Percentiles rank a stretch among this genome's conserved stretches.
Conservation (phyloP, 2,113 vertebrate genomes). For the Coracopsis vasa region DNA sequence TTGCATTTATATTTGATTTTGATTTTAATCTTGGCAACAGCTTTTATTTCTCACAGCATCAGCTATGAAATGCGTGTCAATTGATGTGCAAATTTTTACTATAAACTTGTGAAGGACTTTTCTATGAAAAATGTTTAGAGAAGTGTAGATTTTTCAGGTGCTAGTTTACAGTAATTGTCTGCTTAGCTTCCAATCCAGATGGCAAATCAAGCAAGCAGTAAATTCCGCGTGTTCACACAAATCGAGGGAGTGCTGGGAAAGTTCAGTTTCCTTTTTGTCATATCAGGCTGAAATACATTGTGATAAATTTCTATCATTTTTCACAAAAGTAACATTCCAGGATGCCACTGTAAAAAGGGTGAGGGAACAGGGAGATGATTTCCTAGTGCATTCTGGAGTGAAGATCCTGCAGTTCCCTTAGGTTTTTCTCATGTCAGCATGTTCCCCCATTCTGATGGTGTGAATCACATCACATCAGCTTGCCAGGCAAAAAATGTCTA, state of each 20-base stretch:
- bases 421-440: not conserved
- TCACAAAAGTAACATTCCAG: not conserved
- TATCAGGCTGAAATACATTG: not conserved
- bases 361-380: not conserved
- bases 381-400: not conserved
- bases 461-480: not conserved
- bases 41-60: not conserved
- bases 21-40: slow-evolving; percentile 19
- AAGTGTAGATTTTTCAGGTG: slow-evolving; percentile 30
- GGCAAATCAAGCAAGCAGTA: slow-evolving; percentile 12
- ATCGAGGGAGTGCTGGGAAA: not conserved
- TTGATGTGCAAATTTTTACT: slow-evolving; percentile 36
- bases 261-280: not conserved
- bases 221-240: not conserved
- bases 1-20: slow-evolving; percentile 30
- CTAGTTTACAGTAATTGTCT: slow-evolving; percentile 18
- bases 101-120: not conserved
- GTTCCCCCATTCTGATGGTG: not conserved
- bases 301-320: not conserved
- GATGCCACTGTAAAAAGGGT: not conserved
- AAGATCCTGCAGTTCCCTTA: not conserved
- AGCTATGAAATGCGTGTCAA: slow-evolving; percentile 10
- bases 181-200: slow-evolving; percentile 14
- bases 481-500: not conserved
- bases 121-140: slow-evolving; percentile 23